Evolutionary conservation across 2,113 vertebrate genomes (phyloP), one percentile per base, ranked within the genome.

Genomic region (Gambusia holbrooki): DNA sequence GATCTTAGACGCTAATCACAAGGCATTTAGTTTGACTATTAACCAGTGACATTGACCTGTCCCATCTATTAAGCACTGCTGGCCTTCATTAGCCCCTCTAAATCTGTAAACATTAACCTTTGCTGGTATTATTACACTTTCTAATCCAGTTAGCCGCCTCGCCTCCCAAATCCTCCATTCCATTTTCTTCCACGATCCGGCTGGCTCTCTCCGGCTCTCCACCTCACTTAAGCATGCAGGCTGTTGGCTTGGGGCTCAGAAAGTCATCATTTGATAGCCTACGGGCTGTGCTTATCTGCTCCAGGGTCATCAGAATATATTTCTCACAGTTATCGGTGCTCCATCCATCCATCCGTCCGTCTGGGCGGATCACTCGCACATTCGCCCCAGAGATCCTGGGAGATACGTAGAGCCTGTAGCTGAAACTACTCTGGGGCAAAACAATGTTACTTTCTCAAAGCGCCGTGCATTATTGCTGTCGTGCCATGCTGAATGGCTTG

Each of bases 201-300:
- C 75, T 84, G 27, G 11, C 63, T 33, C 64, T 74, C 35, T 69
- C 60, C 60, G n/a, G 40, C 66, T 65, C 40, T 33, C 40, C 40
- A 2, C 29, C 45, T 0, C 63, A 28, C 65, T 71, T 82, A 71
- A 81, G 77, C 80, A 82, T 79, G 81, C 89, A 84, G 76, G 63
- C 63, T 1, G 63, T 48, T 51, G 64, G 54, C 67, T 76, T 37
- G 30, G 60, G 76, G 84, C 85, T 81, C 62, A 80, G 85, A 86
- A 76, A 89, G 84, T 81, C 75, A 90, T 88, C 83, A 90, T 90
- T 89, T 89, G 84, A 85, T 91, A 87, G 88, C 87, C 64, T 79
- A 66, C 54, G 19, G 83, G 80, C 70, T 82, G 77, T 58, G 83
- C 90, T 88, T 86, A 86, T 89, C 90, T 86, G n/a, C 80, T 83